phyloP scores from a whole-genome alignment of 35 echinoderm and acorn worm species.

The Acanthaster planci region DNA sequence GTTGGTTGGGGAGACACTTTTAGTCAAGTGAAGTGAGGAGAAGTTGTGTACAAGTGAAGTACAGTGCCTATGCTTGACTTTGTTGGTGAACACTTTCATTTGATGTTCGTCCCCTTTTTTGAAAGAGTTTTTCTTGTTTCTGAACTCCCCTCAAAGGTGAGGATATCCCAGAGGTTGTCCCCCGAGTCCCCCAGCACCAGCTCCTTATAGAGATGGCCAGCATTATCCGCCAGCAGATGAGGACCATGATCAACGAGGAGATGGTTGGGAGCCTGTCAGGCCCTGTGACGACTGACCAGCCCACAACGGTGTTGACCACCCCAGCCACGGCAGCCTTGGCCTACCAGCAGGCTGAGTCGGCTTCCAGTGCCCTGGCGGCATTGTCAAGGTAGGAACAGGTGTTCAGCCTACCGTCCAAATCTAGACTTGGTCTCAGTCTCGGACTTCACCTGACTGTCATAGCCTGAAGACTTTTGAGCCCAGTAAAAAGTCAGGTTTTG shows the following conservation, averaged over 20 bases:
- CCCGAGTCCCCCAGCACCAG: constrained; percentile 88
- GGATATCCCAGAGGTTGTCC: constrained; percentile 72
- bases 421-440: no score
- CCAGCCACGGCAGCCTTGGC: constrained; percentile 17
- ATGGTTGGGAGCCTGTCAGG: constrained; percentile 46
- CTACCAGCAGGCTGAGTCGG: not conserved
- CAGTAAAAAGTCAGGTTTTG: no score
- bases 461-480: no score
- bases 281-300: not conserved
- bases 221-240: constrained; percentile 82
- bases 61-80: no score
- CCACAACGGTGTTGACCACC: constrained; percentile 8
- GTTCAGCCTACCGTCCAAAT: no score
- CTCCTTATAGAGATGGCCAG: constrained; percentile 80
- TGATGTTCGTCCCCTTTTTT: no score
- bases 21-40: no score
- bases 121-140: no score
- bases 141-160: constrained; percentile 65
- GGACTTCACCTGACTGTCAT: no score
- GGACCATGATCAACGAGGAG: constrained; percentile 59
- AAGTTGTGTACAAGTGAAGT: no score
- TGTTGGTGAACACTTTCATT: no score
- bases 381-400: constrained; percentile 25
- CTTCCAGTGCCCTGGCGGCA: constrained; percentile 4
- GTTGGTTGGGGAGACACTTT: no score